Conservation (phyloP, 2,888 invertebrate species). For the Cartodere bifasciata region DNA sequence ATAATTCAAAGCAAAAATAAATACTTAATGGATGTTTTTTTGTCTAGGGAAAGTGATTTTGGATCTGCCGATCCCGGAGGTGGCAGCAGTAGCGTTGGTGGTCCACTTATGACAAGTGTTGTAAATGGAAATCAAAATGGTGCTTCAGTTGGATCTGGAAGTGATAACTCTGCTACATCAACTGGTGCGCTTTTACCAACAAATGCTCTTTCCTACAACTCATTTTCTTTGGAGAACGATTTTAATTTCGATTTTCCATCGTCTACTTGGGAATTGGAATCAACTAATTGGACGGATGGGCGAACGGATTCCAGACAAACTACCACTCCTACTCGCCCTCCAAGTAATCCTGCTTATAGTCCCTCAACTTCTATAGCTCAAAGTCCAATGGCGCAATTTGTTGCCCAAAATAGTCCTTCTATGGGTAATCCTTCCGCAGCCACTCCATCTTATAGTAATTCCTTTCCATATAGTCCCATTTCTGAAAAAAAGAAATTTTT, state of each 20-base stretch:
- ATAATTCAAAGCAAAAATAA: too few relatives aligned
- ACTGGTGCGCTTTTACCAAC: slow-evolving; percentile 21
- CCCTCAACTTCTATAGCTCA: slow-evolving; percentile 29
- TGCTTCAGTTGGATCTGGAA: slow-evolving; percentile 23
- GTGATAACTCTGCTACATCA: slow-evolving; percentile 24
- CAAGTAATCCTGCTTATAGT: slow-evolving; percentile 38
- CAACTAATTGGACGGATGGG: slow-evolving; percentile 27
- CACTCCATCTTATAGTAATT: slow-evolving; percentile 35
- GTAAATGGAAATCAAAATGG: slow-evolving; percentile 48
- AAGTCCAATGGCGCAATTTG: slow-evolving; percentile 37
- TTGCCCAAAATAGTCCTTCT: slow-evolving; percentile 42
- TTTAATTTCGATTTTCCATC: slow-evolving; percentile 40
- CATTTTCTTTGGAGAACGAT: slow-evolving; percentile 31
- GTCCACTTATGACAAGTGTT: slow-evolving; percentile 60
- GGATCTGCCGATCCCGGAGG: slow-evolving; percentile 29
- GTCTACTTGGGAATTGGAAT: slow-evolving; percentile 47
- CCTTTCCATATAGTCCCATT: slow-evolving; percentile 53
- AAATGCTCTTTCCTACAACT: slow-evolving; percentile 17
- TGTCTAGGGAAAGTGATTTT: slow-evolving; percentile 28
- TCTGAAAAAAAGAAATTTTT: slow-evolving; percentile 34
- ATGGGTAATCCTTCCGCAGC: slow-evolving; percentile 28
- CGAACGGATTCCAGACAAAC: slow-evolving; percentile 54
- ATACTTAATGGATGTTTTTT: slow-evolving; percentile 2
- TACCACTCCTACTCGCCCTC: slow-evolving; percentile 42
- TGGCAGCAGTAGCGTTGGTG: slow-evolving; percentile 42